phyloP scores from a whole-genome alignment of 2,797 vertebrate genomes.

The Octomys mimax region DNA sequence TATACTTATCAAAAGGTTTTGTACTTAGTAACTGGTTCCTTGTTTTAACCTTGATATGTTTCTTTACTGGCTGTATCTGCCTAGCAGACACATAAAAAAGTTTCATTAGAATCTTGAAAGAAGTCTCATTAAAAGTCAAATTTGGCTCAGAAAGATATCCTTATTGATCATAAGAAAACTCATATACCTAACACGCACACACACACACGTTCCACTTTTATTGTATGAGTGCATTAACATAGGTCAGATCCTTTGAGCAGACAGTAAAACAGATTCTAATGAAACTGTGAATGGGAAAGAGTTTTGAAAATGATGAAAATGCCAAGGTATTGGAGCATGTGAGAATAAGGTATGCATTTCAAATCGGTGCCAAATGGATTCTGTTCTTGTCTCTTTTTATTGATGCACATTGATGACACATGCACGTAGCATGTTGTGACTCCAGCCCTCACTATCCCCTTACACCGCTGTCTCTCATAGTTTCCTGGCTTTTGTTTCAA shows the following conservation, averaged over 20 bases:
- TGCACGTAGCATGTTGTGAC: background rate
- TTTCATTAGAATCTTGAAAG: background rate
- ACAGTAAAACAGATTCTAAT: conserved; percentile 15
- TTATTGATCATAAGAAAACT: background rate
- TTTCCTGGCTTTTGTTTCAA: background rate
- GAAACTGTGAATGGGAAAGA: background rate
- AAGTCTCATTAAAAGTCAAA: background rate
- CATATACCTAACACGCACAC: background rate
- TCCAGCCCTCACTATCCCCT: background rate
- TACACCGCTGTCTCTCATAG: background rate
- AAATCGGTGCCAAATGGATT: background rate
- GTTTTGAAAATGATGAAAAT: background rate
- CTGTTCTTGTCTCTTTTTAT: background rate
- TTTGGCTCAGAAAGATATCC: background rate
- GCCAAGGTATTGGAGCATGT: background rate
- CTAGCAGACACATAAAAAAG: background rate
- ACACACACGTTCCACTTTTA: background rate
- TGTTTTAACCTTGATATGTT: background rate
- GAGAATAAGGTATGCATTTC: background rate
- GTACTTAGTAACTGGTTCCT: background rate
- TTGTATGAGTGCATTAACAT: background rate
- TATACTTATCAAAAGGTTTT: background rate
- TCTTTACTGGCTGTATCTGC: background rate
- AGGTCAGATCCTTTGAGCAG: rapidly evolving
- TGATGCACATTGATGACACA: background rate